Evolutionary conservation across 2,888 invertebrate genomes (phyloP).

Genomic region (Sericinus montela): DNA sequence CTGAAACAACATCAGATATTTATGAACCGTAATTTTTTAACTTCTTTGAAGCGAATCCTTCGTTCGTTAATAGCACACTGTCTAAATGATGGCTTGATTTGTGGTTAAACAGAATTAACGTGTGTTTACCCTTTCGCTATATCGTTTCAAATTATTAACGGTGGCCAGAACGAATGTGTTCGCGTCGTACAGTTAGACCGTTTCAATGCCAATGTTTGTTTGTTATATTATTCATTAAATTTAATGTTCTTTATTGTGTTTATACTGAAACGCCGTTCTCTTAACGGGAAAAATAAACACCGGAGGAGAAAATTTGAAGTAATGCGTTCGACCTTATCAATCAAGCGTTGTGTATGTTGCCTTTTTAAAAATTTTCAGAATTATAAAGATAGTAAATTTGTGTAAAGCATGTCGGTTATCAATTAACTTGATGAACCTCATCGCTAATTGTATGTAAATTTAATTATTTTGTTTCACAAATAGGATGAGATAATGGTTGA

Average conservation of each 20-base stretch:
- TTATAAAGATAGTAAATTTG: too few relatives aligned
- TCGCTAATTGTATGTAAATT: too few relatives aligned
- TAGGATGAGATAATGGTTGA: too few relatives aligned
- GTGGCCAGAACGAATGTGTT: not conserved
- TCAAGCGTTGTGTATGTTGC: too few relatives aligned
- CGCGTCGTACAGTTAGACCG: not conserved
- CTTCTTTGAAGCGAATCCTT: not conserved
- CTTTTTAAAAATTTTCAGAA: too few relatives aligned
- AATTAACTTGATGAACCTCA: too few relatives aligned
- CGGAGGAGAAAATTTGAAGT: too few relatives aligned
- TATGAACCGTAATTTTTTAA: not conserved
- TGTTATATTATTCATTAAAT: not conserved
- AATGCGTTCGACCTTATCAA: too few relatives aligned
- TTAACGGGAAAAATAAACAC: too few relatives aligned
- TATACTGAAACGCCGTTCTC: not conserved
- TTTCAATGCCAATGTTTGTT: not conserved
- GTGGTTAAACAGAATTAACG: not conserved
- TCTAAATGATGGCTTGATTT: not conserved
- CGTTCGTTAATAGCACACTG: not conserved
- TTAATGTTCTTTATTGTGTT: not conserved
- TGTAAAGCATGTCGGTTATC: too few relatives aligned
- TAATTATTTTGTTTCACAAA: too few relatives aligned
- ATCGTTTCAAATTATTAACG: not conserved
- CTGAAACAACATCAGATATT: not conserved
- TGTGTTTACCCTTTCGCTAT: constrained; percentile 1